Evolutionary conservation across 1,140 invertebrate genomes (phyloP), one percentile per base, ranked within the genome.

Genomic region (Zaprionus taronus): DNA sequence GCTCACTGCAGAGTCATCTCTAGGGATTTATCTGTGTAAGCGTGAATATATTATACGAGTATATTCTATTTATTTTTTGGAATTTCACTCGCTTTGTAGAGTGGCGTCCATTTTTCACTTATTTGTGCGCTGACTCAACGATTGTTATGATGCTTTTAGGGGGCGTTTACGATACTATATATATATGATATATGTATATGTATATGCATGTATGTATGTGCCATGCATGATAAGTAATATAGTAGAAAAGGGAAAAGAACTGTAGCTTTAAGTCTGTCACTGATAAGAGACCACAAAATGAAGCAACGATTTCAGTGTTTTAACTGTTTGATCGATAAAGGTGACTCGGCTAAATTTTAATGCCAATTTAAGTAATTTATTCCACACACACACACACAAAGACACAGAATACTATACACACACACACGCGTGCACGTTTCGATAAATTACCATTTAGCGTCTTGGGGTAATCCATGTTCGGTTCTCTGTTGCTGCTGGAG

Each of bases 281-380:
- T 74, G 31, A 73, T 72, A 64, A 53, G 63, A 55, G 49, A 58
- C 63, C 44, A 53, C 62, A 71, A 65, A 71, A 24, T 55, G 36
- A 72, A 75, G 66, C 55, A 81, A 44, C 28, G 58, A 76, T 49
- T 77, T 62, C 12, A 63, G 20, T 47, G 55, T 77, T 76, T 72
- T 24, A 53, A 34, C 57, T 83, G 78, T 91, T 91, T 91, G 87
- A 91, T 87, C 82, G 87, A 87, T 86, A 83, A 51, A 73, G 47
- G 38, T 38, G 38, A 65, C 60, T 41, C 62, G 41, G 63, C 14
- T 64, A 68, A 75, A 91, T 66, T 69, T 73, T 20, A 55, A 62
- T 51, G 22, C 20, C 55, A 55, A 31, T 31, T 79, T 74, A 60
- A 77, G 69, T 77, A 76, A 83, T 69, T 89, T 89, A 89, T 84